phyloP scores from a whole-genome alignment of 2,113 vertebrate genomes.

The Hystrix brachyura region DNA sequence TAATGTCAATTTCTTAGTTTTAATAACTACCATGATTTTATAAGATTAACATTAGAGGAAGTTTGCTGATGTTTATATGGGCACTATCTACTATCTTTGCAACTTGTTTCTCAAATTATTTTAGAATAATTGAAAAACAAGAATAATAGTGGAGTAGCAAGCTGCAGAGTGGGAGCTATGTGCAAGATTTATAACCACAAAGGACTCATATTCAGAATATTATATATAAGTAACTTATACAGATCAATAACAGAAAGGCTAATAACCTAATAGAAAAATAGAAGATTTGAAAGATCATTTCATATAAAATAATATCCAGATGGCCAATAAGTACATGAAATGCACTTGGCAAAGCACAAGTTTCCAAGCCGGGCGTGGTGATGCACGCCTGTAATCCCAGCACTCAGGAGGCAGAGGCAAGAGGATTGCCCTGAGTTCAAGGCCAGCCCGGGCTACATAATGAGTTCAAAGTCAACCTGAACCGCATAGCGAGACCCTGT shows the following conservation, averaged over 20 bases:
- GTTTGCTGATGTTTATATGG: neutral
- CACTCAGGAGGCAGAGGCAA: neutral
- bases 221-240: neutral
- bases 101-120: constrained; percentile 40
- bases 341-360: neutral
- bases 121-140: neutral
- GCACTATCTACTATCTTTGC: neutral
- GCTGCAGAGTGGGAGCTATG: neutral
- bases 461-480: too few species aligned
- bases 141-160: neutral
- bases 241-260: neutral
- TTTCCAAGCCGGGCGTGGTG: neutral
- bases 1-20: constrained; percentile 3
- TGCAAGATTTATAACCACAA: neutral
- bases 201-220: neutral
- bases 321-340: neutral
- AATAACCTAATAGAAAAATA: neutral
- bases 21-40: constrained; percentile 22
- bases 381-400: too few species aligned
- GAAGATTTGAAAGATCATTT: neutral
- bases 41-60: neutral
- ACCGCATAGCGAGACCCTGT: neutral
- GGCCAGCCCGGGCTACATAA: neutral
- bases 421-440: neutral
- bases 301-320: neutral